Evolutionary conservation across 92 coral and sea anemone species (phyloP), one percentile per base, ranked within the genome.

Genomic region (Phenganax stokvisi): DNA sequence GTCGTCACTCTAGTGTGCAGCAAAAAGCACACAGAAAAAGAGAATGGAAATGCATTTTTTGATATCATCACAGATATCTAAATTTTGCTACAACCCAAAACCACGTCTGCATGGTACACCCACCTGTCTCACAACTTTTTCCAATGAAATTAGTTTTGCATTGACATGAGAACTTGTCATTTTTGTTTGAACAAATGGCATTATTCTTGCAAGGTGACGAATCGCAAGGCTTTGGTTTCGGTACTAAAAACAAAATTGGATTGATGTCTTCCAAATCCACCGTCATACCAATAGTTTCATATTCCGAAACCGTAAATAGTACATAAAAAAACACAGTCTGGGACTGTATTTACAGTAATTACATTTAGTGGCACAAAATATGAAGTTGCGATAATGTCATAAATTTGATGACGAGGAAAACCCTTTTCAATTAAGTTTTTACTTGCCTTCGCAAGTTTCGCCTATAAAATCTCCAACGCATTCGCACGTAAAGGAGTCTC

Each of bases 171-270:
- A 57, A 76, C 3, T 70, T 57, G 25, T 28, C 71, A 28, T 29
- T 56, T 28, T 57, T 27, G 56, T 76, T 76, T 0, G 57, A 3
- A 44, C 81, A 76, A 13, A 31, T 59, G 0, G 56, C 80, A 51
- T 9, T 31, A 20, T 56, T 44, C 29, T 68, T 68, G 79, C 77
- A 81, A 3, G 85, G 76, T 12, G 77, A 71, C 10, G 70, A 65
- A 20, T 81, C 75, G 63, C 77, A 65, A 2, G 75, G 77, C 8
- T 72, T 51, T 60, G 85, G 85, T 57, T 82, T 47, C 51, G 8
- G 85, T 12, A 52, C 79, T 74, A 74, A 12, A 54, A 74, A 16
- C 31, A 54, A 30, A 56, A 56, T 56, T 1, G 60, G 60, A 20
- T 20, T 20, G 25, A 15, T 2, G 60, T 15, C 0, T 10, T 9